Evolutionary conservation across 2,888 invertebrate species (phyloP).

Genomic region (Lathronympha strigana): DNA sequence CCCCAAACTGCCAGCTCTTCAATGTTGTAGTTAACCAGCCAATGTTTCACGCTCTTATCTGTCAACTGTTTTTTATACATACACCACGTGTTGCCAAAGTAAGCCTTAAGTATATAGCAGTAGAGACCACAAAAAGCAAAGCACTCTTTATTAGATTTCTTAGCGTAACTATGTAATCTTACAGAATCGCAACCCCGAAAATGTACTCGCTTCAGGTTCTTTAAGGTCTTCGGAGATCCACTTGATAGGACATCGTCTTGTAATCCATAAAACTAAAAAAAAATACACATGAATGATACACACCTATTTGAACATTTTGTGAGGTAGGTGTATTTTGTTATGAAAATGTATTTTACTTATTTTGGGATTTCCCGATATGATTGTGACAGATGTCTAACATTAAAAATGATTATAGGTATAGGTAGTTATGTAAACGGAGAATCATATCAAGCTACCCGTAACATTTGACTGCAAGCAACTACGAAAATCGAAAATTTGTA

Average conservation of each 20-base stretch:
- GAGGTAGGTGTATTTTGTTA: no score
- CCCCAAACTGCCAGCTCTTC: not conserved
- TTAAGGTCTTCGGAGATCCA: not conserved
- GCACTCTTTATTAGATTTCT: not conserved
- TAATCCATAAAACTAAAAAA: constrained; percentile 19
- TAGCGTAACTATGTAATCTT: not conserved
- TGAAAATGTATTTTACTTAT: no score
- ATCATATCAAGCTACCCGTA: no score
- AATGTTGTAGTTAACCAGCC: constrained; percentile 9
- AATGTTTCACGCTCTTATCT: constrained; percentile 6
- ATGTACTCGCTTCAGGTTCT: constrained; percentile 12
- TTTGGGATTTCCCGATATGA: not conserved
- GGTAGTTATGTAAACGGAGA: no score
- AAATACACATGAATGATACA: not conserved
- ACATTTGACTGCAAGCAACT: no score
- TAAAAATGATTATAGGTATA: no score
- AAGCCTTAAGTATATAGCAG: constrained; percentile 12
- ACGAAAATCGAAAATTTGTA: no score
- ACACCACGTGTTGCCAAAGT: not conserved
- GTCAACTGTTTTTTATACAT: constrained; percentile 8
- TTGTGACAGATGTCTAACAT: no score
- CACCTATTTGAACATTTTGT: no score
- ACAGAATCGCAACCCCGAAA: constrained; percentile 19
- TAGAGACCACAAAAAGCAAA: constrained; percentile 17
- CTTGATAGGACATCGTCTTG: not conserved